These are phyloP conservation scores for Malurus melanocephalus DNA, from an alignment of 2,113 vertebrate genomes.

Conservation along the genomic window DNA sequence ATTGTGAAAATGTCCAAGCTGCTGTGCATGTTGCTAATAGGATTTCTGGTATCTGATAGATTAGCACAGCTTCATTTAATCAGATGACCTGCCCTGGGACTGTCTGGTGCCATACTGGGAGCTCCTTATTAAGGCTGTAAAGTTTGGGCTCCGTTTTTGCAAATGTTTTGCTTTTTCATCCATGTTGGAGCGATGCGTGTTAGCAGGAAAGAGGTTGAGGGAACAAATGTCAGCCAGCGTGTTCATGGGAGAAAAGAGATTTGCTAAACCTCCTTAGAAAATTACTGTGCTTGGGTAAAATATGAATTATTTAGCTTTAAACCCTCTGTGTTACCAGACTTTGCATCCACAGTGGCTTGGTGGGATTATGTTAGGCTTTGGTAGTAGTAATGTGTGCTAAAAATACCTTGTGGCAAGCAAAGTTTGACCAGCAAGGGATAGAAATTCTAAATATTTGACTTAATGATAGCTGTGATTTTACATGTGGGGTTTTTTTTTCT, in stretches of 20 bases:
- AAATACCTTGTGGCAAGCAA: not conserved
- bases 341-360: not conserved
- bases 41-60: slow-evolving; percentile 48
- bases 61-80: slow-evolving; percentile 55
- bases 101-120: not conserved
- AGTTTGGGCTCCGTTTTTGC: not conserved
- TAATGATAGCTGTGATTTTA: not conserved
- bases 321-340: not conserved
- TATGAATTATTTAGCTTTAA: not conserved
- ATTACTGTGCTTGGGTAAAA: not conserved
- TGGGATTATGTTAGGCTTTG: not conserved
- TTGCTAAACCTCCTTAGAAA: not conserved
- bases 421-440: not conserved
- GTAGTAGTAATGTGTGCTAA: not conserved
- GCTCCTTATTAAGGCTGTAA: not conserved
- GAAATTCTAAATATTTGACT: not conserved
- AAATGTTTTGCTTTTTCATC: not conserved
- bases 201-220: not conserved
- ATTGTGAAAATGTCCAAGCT: slow-evolving; percentile 15
- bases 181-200: accelerated
- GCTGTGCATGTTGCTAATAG: slow-evolving; percentile 37
- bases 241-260: not conserved
- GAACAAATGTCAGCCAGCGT: not conserved
- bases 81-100: slow-evolving; percentile 33
- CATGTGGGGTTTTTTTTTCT: not conserved